Percentiles rank a stretch among this genome's conserved stretches.
Conservation (phyloP, 1,140 invertebrate genomes). For the Aleiodes sp. region DNA sequence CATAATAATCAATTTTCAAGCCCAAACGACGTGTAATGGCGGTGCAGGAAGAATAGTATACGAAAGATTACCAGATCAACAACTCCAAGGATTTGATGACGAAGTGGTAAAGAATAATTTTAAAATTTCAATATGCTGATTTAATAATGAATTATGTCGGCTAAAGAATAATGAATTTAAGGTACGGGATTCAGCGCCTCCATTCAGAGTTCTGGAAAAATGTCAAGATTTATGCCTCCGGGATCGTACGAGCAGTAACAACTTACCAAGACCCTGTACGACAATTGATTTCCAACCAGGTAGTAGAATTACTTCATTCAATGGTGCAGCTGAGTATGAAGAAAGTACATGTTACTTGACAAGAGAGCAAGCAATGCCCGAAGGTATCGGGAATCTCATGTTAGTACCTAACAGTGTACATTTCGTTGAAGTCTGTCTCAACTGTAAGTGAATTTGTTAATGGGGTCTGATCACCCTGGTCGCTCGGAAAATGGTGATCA, state of each 20-base stretch:
- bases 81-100: slow-evolving; percentile 87
- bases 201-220: slow-evolving; percentile 86
- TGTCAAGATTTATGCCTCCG: slow-evolving; percentile 86
- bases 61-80: slow-evolving; percentile 87
- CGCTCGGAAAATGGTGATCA: too few relatives aligned
- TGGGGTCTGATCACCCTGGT: too few relatives aligned
- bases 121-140: too few relatives aligned
- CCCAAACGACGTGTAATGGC: slow-evolving; percentile 90
- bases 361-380: slow-evolving; percentile 82
- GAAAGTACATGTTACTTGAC: slow-evolving; percentile 91
- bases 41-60: slow-evolving; percentile 85
- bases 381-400: slow-evolving; percentile 86
- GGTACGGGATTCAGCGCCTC: slow-evolving; percentile 81
- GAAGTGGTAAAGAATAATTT: slow-evolving; percentile 82
- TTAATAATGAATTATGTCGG: too few relatives aligned
- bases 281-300: slow-evolving; percentile 92
- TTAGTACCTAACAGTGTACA: slow-evolving; percentile 86
- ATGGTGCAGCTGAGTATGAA: slow-evolving; percentile 84
- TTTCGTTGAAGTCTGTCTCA: slow-evolving; percentile 88
- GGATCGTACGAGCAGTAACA: slow-evolving; percentile 81
- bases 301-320: slow-evolving; percentile 81
- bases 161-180: too few relatives aligned
- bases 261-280: slow-evolving; percentile 81
- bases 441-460: slow-evolving; percentile 73
- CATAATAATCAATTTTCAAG: slow-evolving; percentile 61